Conservation (phyloP, 2,797 vertebrate species). For the Mus minutoides region DNA sequence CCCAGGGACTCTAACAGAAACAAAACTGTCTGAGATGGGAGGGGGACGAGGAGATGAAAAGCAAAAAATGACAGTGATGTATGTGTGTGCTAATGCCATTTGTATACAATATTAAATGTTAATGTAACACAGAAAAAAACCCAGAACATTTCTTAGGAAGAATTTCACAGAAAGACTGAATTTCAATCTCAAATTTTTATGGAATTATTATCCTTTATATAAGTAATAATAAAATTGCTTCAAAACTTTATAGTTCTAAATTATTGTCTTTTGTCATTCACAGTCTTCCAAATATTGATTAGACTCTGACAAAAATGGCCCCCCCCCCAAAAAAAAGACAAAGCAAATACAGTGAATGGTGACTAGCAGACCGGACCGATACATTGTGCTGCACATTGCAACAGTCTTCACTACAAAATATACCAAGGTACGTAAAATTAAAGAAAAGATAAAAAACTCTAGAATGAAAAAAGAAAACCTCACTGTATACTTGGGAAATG, state of each 20-base stretch:
- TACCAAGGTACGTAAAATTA: not conserved
- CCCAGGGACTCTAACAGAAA: not conserved
- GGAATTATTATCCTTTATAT: not conserved
- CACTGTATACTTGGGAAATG: not conserved
- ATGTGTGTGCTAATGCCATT: not conserved
- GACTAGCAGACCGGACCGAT: not conserved
- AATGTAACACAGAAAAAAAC: not conserved
- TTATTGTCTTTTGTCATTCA: not conserved
- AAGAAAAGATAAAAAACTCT: not conserved
- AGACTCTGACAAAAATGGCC: not conserved
- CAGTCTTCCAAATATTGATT: not conserved
- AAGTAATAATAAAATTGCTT: constrained; percentile 33
- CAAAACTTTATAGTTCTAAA: not conserved
- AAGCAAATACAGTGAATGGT: not conserved
- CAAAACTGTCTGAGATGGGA: not conserved
- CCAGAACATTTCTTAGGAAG: not conserved
- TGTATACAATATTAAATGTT: not conserved
- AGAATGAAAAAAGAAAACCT: not conserved
- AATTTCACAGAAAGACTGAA: not conserved
- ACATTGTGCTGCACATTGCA: not conserved
- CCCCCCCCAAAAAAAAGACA: not conserved
- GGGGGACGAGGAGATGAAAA: not conserved
- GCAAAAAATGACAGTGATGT: not conserved
- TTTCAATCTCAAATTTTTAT: constrained; percentile 16
- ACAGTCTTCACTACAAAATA: not conserved